phyloP scores from a whole-genome alignment of 2,113 vertebrate species.

The Scophthalmus maximus region DNA sequence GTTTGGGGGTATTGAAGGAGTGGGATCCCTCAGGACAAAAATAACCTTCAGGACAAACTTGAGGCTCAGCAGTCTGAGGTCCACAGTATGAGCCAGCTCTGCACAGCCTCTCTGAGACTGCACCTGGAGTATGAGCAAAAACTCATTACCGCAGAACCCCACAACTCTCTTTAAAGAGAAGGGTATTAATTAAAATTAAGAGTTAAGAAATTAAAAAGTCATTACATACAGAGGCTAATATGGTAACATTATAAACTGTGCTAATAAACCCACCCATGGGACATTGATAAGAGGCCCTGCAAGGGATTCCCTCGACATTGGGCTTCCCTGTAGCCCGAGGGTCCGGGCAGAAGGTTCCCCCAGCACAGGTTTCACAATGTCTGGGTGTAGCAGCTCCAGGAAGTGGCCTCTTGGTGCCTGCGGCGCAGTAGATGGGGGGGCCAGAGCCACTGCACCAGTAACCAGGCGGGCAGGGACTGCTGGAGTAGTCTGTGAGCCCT shows the following conservation, averaged over 20 bases:
- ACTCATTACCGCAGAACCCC: constrained; percentile 6
- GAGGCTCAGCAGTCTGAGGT: constrained; percentile 83
- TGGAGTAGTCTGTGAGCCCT: constrained; percentile 85
- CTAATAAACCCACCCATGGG: constrained; percentile 86
- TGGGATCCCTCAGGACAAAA: constrained; percentile 88
- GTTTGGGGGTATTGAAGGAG: constrained; percentile 82
- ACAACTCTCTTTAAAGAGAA: not conserved
- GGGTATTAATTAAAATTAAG: not conserved
- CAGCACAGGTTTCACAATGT: constrained; percentile 86
- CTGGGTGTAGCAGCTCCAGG: constrained; percentile 83
- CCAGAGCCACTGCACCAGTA: constrained; percentile 90
- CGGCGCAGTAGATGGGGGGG: constrained; percentile 84
- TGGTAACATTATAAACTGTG: constrained; percentile 2
- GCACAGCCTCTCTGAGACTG: constrained; percentile 84
- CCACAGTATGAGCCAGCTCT: constrained; percentile 88
- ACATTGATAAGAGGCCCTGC: constrained; percentile 88
- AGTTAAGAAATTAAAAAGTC: not conserved
- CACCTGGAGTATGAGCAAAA: constrained; percentile 78
- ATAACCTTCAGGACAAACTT: constrained; percentile 88
- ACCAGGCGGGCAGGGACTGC: constrained; percentile 86
- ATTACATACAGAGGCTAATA: not conserved
- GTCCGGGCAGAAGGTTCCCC: constrained; percentile 88
- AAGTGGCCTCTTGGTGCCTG: constrained; percentile 85
- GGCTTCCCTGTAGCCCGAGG: constrained; percentile 78
- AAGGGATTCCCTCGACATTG: constrained; percentile 85